These are phyloP conservation scores for Drosophila cardini DNA, from an alignment of 1,140 invertebrate genomes.

Conservation along the genomic window DNA sequence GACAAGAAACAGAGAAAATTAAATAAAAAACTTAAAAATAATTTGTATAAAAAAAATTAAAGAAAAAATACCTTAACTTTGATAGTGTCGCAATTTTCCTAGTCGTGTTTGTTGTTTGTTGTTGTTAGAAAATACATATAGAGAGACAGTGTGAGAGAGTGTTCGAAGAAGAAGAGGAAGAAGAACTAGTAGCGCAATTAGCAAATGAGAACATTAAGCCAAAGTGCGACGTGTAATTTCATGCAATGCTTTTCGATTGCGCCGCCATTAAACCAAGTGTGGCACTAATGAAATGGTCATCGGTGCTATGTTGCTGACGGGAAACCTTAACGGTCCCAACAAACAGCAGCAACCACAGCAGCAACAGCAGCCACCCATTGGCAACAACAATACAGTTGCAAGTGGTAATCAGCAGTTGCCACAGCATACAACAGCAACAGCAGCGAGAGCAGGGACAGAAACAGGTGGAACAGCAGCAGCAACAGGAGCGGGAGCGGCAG, in stretches of 20 bases:
- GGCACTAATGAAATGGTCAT: constrained; percentile 84
- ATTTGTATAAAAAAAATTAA: constrained; percentile 20
- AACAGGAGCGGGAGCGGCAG: constrained; percentile 42
- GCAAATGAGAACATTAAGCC: constrained; percentile 29
- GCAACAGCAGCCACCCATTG: constrained; percentile 21
- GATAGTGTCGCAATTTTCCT: constrained; percentile 27
- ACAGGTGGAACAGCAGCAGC: constrained; percentile 32
- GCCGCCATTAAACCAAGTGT: constrained; percentile 62
- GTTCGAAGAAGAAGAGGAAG: not conserved
- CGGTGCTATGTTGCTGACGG: constrained; percentile 84
- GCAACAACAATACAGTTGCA: constrained; percentile 23
- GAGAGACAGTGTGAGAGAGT: not conserved
- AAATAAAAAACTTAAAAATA: not conserved
- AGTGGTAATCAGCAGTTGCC: constrained; percentile 55
- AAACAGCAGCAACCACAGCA: constrained; percentile 66
- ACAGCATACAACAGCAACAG: constrained; percentile 34
- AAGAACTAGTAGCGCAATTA: constrained; percentile 14
- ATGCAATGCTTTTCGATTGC: constrained; percentile 41
- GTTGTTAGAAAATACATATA: constrained; percentile 8
- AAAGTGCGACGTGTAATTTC: constrained; percentile 26
- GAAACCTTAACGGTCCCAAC: constrained; percentile 68
- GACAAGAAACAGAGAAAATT: constrained; percentile 10
- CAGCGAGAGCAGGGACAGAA: constrained; percentile 56
- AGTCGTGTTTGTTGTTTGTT: constrained; percentile 25
- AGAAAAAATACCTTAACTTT: constrained; percentile 43